Evolutionary conservation across 2,113 vertebrate species (phyloP).

Genomic region (Notarius quadriscutis): DNA sequence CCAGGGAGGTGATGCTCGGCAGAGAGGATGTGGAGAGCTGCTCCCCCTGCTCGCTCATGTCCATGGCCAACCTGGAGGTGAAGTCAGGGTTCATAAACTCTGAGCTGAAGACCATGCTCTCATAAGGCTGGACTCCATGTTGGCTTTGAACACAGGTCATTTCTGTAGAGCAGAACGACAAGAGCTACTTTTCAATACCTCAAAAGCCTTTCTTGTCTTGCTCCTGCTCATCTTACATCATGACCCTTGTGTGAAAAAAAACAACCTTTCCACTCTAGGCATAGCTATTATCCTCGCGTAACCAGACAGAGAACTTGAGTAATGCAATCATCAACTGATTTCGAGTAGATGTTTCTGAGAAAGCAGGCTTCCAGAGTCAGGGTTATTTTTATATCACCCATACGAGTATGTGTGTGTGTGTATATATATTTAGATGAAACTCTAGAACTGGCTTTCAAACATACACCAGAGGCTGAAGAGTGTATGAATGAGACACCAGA

Average conservation of each 20-base stretch:
- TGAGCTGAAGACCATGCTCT: slow-evolving; percentile 71
- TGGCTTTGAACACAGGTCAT: slow-evolving; percentile 96
- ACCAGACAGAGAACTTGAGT: neutral
- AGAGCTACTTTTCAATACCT: slow-evolving; percentile 40
- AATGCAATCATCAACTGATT: neutral
- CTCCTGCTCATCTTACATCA: neutral
- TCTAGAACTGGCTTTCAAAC: slow-evolving; percentile 27
- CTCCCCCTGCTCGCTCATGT: slow-evolving; percentile 75
- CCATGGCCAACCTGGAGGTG: slow-evolving; percentile 78
- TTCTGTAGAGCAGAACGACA: slow-evolving; percentile 69
- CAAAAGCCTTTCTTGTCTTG: neutral
- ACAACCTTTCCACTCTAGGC: neutral
- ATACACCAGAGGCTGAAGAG: neutral
- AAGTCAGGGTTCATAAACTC: slow-evolving; percentile 83
- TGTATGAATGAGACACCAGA: neutral
- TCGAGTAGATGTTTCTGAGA: slow-evolving; percentile 34
- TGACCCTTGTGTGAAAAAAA: neutral
- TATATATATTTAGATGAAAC: slow-evolving; percentile 16
- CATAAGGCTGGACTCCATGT: slow-evolving; percentile 78
- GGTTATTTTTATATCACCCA: slow-evolving; percentile 34
- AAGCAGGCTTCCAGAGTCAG: slow-evolving; percentile 26
- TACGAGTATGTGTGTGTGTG: neutral
- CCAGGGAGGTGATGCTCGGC: slow-evolving; percentile 87
- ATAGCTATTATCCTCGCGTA: neutral
- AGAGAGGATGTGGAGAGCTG: slow-evolving; percentile 73